A percentile compares a stretch with the other conserved stretches of the same genome.
Conservation (phyloP, 2,888 invertebrate genomes). For the Selenia dentaria region DNA sequence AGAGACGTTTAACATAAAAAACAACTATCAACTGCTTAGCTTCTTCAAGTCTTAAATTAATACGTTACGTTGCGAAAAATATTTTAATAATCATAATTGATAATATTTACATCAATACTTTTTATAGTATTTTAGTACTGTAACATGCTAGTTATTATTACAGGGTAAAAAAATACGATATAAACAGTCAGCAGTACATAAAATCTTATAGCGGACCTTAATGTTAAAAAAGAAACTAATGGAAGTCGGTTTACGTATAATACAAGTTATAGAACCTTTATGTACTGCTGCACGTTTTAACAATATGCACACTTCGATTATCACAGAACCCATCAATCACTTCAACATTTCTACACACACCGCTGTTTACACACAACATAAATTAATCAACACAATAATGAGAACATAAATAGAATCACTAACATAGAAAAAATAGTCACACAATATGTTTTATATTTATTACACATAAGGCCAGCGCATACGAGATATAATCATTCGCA, state of each 20-base stretch:
- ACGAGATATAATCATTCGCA: too few relatives aligned
- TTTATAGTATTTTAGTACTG: too few relatives aligned
- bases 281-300: conserved; percentile 41
- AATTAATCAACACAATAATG: conserved; percentile 37
- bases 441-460: conserved; percentile 13
- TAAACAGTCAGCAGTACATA: conserved; percentile 44
- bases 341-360: conserved; percentile 38
- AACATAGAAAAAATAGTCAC: conserved; percentile 26
- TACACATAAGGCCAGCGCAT: too few relatives aligned
- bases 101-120: conserved; percentile 59
- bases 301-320: conserved; percentile 51
- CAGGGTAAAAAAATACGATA: conserved; percentile 48
- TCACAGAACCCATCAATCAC: conserved; percentile 68
- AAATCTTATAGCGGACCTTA: conserved; percentile 13
- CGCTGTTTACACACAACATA: conserved; percentile 48
- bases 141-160: conserved; percentile 42
- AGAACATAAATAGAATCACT: conserved; percentile 35
- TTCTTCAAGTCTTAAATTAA: conserved; percentile 46
- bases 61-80: conserved; percentile 50
- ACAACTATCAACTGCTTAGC: conserved; percentile 42
- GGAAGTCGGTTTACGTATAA: conserved; percentile 20
- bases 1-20: conserved; percentile 49
- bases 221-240: conserved; percentile 11
- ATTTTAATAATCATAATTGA: conserved; percentile 42
- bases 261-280: conserved; percentile 23